A percentile compares a stretch with the other conserved stretches of the same genome.
These are phyloP conservation scores for Oreochromis niloticus DNA, from an alignment of 2,113 vertebrate genomes.

Conservation along the genomic window DNA sequence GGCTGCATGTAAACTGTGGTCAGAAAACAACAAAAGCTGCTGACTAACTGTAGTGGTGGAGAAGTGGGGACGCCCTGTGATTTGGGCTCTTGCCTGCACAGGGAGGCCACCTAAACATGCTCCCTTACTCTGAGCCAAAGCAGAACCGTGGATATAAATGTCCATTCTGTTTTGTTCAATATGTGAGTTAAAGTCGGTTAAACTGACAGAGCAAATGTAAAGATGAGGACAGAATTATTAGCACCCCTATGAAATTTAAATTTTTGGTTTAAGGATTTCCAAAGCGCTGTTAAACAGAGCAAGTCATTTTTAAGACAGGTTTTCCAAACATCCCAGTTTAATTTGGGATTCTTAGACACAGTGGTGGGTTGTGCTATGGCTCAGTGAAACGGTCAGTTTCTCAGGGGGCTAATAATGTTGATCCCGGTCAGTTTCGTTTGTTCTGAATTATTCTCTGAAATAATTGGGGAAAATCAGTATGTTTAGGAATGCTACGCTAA, in stretches of 20 bases:
- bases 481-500: background rate
- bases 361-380: background rate
- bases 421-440: background rate
- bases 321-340: background rate
- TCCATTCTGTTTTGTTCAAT: background rate
- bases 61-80: slow-evolving; percentile 44
- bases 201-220: background rate
- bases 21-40: slow-evolving; percentile 69
- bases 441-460: background rate
- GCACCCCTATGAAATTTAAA: background rate
- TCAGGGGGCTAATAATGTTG: background rate
- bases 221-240: background rate
- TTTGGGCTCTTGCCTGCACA: slow-evolving; percentile 27
- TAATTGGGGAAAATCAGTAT: background rate
- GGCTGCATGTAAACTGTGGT: slow-evolving; percentile 68
- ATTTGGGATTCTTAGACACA: background rate
- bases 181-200: background rate
- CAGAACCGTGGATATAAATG: background rate
- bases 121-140: slow-evolving; percentile 17
- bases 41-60: slow-evolving; percentile 59
- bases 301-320: background rate
- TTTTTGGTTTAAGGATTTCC: background rate
- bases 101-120: slow-evolving; percentile 52
- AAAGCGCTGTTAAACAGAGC: background rate
- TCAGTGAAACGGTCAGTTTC: background rate